Base-by-base conservation (phyloP, 2,797 vertebrate genomes). In the Tenualosa thibaudeaui region DNA sequence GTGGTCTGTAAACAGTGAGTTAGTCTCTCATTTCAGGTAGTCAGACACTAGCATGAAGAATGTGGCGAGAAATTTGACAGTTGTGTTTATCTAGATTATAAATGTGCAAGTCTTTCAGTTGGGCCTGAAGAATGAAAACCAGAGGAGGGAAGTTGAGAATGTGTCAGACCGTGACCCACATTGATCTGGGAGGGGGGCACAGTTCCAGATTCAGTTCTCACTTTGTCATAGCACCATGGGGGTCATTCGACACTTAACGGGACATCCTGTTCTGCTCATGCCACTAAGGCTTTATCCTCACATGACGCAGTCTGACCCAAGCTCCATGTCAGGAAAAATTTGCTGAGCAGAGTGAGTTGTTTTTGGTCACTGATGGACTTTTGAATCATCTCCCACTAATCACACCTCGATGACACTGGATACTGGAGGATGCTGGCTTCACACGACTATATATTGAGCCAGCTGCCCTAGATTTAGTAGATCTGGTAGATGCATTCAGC, bases 311-410 rank as follows among this genome's bases (percentile, higher is more conserved):
- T 58, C 60, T n/a, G 15, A 8, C 22, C 37, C 19, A 2, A 15
- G 60, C 62, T 84, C 75, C 31, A 6, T 86, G 84, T 81, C 84
- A 60, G 71, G 40, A 58, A 58, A 5, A 83, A 62, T 58, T 56
- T n/a, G 71, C 85, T n/a, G 81, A 84, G 81, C 51, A 40, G 43
- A n/a, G 17, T 12, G 56, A 81, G 85, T 81, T 83, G 40, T 62
- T 81, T 84, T 85, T 71, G 54, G 84, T 84, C n/a, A n/a, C 24
- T 46, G 31, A 17, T 13, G 15, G 65, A 60, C 75, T 81, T 85
- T 86, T 56, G 17, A 51, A 43, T 78, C 68, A 40, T 75, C 68
- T 40, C 0, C 68, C 37, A 75, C 68, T 43, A 75, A 75, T 43
- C 71, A 46, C 40, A 43, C 17, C 71, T 46, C 19, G 5, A 78